Conservation (phyloP, 92 coral and sea anemone species). For the Porites rus region DNA sequence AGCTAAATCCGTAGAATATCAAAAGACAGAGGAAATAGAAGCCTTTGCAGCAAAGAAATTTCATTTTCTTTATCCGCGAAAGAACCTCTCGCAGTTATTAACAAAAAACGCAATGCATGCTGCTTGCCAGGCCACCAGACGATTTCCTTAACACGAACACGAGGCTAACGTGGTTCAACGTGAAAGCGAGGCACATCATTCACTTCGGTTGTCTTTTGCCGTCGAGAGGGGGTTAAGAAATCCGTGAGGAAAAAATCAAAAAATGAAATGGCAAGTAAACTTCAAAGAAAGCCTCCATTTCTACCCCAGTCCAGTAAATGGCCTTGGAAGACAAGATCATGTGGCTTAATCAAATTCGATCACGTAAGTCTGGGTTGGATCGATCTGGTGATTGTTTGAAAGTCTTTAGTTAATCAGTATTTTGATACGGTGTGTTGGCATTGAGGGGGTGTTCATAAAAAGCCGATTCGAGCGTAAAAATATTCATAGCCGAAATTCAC, state of each 20-base stretch:
- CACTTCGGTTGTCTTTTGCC: not conserved
- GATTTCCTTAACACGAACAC: not conserved
- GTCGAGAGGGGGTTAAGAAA: not conserved
- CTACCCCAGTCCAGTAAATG: constrained; percentile 29
- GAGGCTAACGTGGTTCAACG: not conserved
- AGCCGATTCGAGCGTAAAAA: constrained; percentile 11
- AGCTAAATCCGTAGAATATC: not conserved
- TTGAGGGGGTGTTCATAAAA: not conserved
- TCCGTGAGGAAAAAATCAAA: not conserved
- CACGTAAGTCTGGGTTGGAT: constrained; percentile 31
- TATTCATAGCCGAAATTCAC: not conserved
- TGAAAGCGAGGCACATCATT: constrained; percentile 41
- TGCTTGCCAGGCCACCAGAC: not conserved
- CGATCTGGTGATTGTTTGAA: not conserved
- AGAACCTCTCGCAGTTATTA: not conserved
- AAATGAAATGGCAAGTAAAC: constrained; percentile 56
- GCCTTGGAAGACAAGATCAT: constrained; percentile 39
- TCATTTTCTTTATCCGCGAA: not conserved
- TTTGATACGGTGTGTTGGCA: constrained; percentile 23
- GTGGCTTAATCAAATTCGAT: constrained; percentile 30
- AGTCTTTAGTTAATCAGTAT: not conserved
- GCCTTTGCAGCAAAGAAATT: not conserved
- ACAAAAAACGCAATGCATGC: not conserved
- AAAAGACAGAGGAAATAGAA: not conserved
- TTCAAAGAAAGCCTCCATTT: constrained; percentile 40